These are phyloP conservation scores for Tricholauxania praeusta DNA, from an alignment of 2,888 invertebrate species.

Conservation along the genomic window DNA sequence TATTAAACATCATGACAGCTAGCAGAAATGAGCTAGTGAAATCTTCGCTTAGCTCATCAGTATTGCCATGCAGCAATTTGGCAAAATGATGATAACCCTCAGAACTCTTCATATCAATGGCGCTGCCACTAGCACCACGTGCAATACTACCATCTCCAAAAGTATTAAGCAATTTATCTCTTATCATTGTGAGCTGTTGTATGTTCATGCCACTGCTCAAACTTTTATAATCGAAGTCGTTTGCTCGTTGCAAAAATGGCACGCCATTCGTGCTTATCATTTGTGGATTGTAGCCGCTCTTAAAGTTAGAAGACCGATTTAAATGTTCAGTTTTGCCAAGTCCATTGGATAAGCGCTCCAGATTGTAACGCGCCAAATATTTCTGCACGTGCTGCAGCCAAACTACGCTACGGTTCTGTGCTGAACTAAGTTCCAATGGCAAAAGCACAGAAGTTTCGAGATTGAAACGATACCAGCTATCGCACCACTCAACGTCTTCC, in stretches of 20 bases:
- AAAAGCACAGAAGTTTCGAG: conserved; percentile 75
- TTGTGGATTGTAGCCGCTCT: conserved; percentile 73
- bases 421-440: conserved; percentile 68
- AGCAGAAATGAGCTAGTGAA: conserved; percentile 37
- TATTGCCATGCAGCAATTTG: conserved; percentile 69
- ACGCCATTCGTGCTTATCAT: conserved; percentile 74
- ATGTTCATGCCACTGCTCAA: conserved; percentile 44
- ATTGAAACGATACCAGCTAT: conserved; percentile 72
- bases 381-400: conserved; percentile 76
- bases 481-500: conserved; percentile 76
- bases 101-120: conserved; percentile 41
- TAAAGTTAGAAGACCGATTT: conserved; percentile 68
- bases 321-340: conserved; percentile 73
- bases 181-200: conserved; percentile 43
- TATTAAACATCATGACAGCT: conserved; percentile 31
- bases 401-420: conserved; percentile 59
- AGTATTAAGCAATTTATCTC: conserved; percentile 67
- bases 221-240: conserved; percentile 68
- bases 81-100: conserved; percentile 70
- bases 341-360: conserved; percentile 78
- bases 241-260: conserved; percentile 72
- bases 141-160: conserved; percentile 67
- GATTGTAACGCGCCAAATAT: conserved; percentile 76
- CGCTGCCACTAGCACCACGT: conserved; percentile 36
- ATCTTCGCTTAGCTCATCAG: conserved; percentile 52